Percentiles rank a stretch among this genome's conserved stretches.
These are phyloP conservation scores for Irena cyanogastra DNA, from an alignment of 2,113 vertebrate species.

Conservation along the genomic window DNA sequence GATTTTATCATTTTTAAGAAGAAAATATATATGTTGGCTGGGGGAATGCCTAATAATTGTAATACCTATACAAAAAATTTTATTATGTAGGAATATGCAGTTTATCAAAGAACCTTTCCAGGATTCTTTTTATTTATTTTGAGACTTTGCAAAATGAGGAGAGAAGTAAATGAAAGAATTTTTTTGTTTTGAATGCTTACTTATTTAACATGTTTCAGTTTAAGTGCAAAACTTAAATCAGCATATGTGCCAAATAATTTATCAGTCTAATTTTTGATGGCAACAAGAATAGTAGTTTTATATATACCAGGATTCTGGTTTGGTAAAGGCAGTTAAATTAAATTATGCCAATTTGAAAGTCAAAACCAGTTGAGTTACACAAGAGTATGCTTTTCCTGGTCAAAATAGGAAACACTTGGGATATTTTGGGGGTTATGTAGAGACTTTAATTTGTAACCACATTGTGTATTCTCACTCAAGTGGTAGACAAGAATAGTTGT, in stretches of 20 bases:
- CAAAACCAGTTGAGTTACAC: constrained; percentile 46
- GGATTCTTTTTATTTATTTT: neutral
- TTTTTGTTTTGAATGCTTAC: neutral
- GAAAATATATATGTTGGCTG: neutral
- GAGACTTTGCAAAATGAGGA: neutral
- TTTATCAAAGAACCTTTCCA: neutral
- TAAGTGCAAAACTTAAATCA: neutral
- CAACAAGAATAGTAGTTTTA: constrained; percentile 24
- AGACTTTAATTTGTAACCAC: constrained; percentile 64
- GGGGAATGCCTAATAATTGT: neutral
- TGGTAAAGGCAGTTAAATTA: constrained; percentile 51
- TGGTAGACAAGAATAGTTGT: constrained; percentile 14
- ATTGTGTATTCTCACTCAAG: constrained; percentile 19
- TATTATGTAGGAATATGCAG: neutral
- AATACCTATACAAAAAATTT: neutral
- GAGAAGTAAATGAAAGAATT: neutral
- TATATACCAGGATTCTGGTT: constrained; percentile 23
- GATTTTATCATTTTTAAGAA: neutral
- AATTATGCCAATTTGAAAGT: constrained; percentile 60
- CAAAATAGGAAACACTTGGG: constrained; percentile 66
- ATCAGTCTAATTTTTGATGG: constrained; percentile 43
- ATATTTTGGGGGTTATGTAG: constrained; percentile 64
- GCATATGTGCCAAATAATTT: constrained; percentile 15
- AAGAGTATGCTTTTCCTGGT: constrained; percentile 48
- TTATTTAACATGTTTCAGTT: neutral